A percentile compares a stretch with the other conserved stretches of the same genome.
phyloP scores from a whole-genome alignment of 2,888 invertebrate species.

The Drosophila macrospina region DNA sequence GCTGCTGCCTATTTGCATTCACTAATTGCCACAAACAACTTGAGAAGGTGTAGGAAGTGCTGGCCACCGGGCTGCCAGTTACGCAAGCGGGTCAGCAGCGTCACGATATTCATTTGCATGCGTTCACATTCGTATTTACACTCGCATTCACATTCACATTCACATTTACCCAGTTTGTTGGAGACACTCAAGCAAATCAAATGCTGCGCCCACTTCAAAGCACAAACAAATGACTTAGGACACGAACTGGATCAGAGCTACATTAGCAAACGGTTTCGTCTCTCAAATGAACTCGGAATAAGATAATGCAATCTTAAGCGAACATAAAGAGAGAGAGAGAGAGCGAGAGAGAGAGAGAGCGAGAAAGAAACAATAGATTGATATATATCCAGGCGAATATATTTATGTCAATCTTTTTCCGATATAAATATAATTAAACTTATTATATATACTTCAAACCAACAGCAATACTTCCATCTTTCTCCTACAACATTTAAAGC shows the following conservation, averaged over 20 bases:
- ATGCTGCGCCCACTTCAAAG: constrained; percentile 13
- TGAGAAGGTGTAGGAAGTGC: constrained; percentile 61
- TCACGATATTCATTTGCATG: constrained; percentile 61
- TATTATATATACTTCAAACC: too few species aligned
- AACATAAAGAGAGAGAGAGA: too few species aligned
- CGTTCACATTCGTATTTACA: constrained; percentile 3
- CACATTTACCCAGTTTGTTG: constrained; percentile 42
- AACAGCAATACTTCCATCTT: too few species aligned
- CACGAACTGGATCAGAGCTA: constrained; percentile 41
- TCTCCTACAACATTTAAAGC: too few species aligned
- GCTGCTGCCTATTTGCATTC: constrained; percentile 49
- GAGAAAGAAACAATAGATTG: too few species aligned
- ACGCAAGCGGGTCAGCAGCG: constrained; percentile 69
- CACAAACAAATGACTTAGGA: constrained; percentile 51
- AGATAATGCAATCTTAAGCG: too few species aligned
- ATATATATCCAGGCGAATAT: too few species aligned
- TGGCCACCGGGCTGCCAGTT: constrained; percentile 47
- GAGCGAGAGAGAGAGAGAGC: too few species aligned
- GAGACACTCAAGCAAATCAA: constrained; percentile 27
- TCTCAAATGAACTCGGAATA: too few species aligned
- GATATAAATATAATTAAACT: too few species aligned
- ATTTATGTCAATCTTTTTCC: too few species aligned
- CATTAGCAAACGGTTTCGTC: background rate
- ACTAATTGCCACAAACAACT: constrained; percentile 67
- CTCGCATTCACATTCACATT: constrained; percentile 7